Percentiles rank a stretch among this genome's conserved stretches.
Evolutionary conservation across 1,140 invertebrate species (phyloP).

Genomic region (Saccostrea echinata): DNA sequence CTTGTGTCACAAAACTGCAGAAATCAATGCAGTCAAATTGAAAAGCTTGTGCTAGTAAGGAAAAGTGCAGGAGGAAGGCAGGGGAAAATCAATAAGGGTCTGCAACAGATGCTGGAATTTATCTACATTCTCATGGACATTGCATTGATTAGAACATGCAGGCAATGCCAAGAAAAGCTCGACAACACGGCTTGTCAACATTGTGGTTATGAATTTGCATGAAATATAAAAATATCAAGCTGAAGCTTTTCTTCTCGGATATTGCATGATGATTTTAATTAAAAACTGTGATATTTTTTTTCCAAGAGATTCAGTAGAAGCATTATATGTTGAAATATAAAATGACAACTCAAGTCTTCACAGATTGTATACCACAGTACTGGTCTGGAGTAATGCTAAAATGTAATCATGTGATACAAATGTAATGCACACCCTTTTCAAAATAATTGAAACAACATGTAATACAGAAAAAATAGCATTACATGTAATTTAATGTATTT

Average conservation of each 20-base stretch:
- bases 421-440: no score
- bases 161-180: background rate
- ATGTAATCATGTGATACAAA: no score
- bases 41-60: constrained; percentile 30
- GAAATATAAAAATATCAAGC: background rate
- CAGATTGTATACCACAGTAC: no score
- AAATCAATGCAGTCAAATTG: constrained; percentile 39
- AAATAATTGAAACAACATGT: no score
- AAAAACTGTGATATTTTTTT: background rate
- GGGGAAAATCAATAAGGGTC: constrained; percentile 31
- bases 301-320: background rate
- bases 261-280: background rate
- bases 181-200: background rate
- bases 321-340: background rate
- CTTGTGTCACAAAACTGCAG: constrained; percentile 35
- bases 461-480: no score
- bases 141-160: constrained; percentile 37
- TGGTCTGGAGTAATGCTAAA: no score
- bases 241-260: background rate
- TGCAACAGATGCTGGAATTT: constrained; percentile 38
- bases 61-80: constrained; percentile 32
- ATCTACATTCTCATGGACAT: constrained; percentile 24
- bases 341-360: background rate
- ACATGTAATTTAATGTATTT: no score
- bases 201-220: background rate